Conservation (phyloP, 2,888 invertebrate species). For the Callimorpha dominula region DNA sequence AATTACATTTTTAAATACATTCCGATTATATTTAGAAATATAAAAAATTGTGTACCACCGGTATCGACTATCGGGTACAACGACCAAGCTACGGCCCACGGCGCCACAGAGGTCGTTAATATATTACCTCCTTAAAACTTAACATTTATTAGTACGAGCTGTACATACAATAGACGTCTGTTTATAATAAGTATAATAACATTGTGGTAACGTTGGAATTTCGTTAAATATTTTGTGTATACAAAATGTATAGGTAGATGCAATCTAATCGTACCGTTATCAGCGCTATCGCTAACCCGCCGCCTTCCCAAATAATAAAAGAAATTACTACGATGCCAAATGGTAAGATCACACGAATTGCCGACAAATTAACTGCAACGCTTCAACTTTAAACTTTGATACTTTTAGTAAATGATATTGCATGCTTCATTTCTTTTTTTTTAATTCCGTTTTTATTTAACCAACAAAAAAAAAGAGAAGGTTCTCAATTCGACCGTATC, state of each 20-base stretch:
- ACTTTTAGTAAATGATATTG: background rate
- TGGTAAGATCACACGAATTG: constrained; percentile 19
- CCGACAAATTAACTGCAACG: constrained; percentile 27
- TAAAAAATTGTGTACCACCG: too few relatives aligned
- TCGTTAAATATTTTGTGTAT: background rate
- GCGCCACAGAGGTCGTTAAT: too few relatives aligned
- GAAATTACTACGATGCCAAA: constrained; percentile 39
- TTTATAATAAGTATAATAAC: too few relatives aligned
- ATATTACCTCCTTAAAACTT: too few relatives aligned
- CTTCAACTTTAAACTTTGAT: background rate
- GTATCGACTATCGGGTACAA: too few relatives aligned
- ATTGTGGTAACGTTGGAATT: background rate
- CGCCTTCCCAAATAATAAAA: constrained; percentile 44
- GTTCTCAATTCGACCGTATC: too few relatives aligned
- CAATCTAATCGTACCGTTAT: constrained; percentile 56
- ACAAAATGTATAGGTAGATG: constrained; percentile 19
- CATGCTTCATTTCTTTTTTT: background rate
- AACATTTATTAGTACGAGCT: too few relatives aligned
- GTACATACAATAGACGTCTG: too few relatives aligned
- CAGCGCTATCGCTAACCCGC: constrained; percentile 35
- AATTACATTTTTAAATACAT: too few relatives aligned
- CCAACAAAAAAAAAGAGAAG: too few relatives aligned
- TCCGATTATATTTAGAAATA: too few relatives aligned
- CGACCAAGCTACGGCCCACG: too few relatives aligned
- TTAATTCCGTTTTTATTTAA: background rate